Evolutionary conservation across 2,797 vertebrate genomes (phyloP).

Genomic region (Dromococcyx pavoninus): DNA sequence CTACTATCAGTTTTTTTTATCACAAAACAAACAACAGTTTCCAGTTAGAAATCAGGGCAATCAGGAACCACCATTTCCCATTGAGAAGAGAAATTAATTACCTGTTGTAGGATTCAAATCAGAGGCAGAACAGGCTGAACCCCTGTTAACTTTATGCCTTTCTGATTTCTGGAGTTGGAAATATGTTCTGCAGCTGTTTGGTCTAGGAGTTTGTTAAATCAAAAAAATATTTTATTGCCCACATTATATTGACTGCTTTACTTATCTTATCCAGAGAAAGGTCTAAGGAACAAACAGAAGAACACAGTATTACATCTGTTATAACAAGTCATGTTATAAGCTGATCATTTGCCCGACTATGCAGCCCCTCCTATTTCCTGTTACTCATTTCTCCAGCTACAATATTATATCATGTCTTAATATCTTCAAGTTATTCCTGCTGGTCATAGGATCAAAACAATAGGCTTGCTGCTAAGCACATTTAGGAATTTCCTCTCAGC

Average conservation of each 20-base stretch:
- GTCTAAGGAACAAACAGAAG: background rate
- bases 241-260: background rate
- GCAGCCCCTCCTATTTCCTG: conserved; percentile 60
- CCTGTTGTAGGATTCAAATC: background rate
- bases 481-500: conserved; percentile 34
- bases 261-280: background rate
- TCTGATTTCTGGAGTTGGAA: background rate
- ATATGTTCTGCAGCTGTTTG: background rate
- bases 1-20: background rate
- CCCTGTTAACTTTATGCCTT: background rate
- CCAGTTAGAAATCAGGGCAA: background rate
- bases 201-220: background rate
- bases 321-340: background rate
- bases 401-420: background rate
- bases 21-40: background rate
- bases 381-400: conserved; percentile 35
- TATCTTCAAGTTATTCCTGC: background rate
- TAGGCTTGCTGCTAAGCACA: conserved; percentile 17
- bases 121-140: background rate
- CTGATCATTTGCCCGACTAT: background rate
- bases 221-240: background rate
- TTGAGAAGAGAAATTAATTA: background rate
- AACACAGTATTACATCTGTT: background rate
- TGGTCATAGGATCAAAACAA: conserved; percentile 55
- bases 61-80: background rate